phyloP scores from a whole-genome alignment of 2,113 vertebrate genomes.

The Equus quagga region DNA sequence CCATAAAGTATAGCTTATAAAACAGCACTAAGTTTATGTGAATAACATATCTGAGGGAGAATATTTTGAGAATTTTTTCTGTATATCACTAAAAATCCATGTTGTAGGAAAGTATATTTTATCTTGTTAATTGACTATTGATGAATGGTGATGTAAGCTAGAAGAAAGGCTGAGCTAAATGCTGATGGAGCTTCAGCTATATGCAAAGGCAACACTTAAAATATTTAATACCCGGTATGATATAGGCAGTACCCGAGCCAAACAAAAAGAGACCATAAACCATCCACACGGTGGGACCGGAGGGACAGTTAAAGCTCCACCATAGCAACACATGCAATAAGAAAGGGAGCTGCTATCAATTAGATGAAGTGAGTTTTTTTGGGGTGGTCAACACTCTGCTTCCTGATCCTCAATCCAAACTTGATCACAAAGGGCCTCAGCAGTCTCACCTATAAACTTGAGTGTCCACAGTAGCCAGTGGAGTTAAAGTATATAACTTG shows the following conservation, averaged over 20 bases:
- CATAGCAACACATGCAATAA: background rate
- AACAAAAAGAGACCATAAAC: background rate
- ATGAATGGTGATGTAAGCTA: background rate
- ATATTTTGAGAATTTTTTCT: background rate
- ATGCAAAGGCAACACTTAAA: background rate
- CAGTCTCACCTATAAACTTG: background rate
- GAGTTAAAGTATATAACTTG: background rate
- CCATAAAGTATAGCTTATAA: background rate
- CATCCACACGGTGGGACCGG: rapidly evolving
- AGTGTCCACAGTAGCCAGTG: background rate
- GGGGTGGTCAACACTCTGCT: background rate
- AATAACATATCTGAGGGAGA: background rate
- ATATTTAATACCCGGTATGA: background rate
- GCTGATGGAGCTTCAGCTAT: background rate
- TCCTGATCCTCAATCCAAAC: background rate
- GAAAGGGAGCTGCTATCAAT: background rate
- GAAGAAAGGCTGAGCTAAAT: background rate
- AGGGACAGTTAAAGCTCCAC: background rate
- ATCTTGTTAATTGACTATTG: background rate
- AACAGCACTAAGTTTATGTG: background rate
- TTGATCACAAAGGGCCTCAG: background rate
- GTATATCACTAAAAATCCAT: background rate
- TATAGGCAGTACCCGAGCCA: rapidly evolving
- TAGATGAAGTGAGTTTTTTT: background rate
- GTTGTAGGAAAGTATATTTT: background rate